phyloP scores from a whole-genome alignment of 2,797 vertebrate genomes.

The Notolabrus celidotus region DNA sequence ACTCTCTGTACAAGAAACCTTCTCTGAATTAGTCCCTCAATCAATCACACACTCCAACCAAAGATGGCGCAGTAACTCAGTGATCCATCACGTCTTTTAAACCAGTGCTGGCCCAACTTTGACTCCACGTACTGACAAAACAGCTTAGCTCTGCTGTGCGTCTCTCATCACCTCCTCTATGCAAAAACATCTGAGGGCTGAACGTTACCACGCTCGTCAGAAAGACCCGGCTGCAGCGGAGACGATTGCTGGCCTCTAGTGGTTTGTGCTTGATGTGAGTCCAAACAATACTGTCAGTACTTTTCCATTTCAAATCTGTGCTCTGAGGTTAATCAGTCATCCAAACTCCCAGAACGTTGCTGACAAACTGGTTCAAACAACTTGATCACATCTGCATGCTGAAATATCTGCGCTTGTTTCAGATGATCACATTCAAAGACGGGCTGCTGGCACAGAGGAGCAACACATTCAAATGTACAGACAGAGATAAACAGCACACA shows the following conservation, averaged over 20 bases:
- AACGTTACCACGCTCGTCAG: slow-evolving; percentile 47
- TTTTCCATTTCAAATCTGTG: slow-evolving; percentile 51
- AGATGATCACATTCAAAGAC: neutral
- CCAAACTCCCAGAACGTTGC: neutral
- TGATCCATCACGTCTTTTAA: slow-evolving; percentile 37
- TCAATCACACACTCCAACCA: slow-evolving; percentile 21
- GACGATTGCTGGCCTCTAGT: slow-evolving; percentile 17
- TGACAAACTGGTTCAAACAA: neutral
- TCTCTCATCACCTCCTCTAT: slow-evolving; percentile 54
- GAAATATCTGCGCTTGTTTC: neutral
- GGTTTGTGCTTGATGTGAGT: slow-evolving; percentile 16
- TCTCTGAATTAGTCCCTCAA: neutral
- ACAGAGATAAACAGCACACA: neutral
- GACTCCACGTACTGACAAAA: slow-evolving; percentile 42
- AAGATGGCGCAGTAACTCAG: neutral
- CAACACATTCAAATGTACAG: neutral
- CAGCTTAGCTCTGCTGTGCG: slow-evolving; percentile 51
- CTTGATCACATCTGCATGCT: neutral
- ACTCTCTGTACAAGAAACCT: slow-evolving; percentile 17
- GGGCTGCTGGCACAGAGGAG: neutral
- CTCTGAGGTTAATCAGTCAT: neutral
- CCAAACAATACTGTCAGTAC: slow-evolving; percentile 36
- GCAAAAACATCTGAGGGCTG: slow-evolving; percentile 34
- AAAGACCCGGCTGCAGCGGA: slow-evolving; percentile 11
- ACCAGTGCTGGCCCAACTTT: slow-evolving; percentile 40